Conservation (phyloP, 2,113 vertebrate genomes). For the Hipposideros armiger region DNA sequence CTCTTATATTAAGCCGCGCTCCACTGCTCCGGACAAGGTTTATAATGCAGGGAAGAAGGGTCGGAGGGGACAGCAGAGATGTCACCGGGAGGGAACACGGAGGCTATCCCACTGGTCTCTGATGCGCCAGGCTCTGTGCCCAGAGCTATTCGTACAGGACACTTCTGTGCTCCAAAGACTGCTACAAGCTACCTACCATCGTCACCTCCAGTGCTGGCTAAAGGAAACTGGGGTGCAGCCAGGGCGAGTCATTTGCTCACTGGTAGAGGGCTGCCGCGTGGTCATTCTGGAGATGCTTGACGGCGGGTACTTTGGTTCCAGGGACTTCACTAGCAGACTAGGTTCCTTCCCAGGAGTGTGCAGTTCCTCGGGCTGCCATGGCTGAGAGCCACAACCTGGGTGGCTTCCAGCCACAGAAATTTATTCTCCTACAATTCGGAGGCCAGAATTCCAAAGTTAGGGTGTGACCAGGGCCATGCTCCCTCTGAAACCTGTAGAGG, state of each 20-base stretch:
- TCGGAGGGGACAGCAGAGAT: neutral
- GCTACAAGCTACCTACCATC: accelerated
- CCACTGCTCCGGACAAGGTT: too few relatives aligned
- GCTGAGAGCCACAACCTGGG: too few relatives aligned
- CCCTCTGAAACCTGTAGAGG: neutral
- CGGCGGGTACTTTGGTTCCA: too few relatives aligned
- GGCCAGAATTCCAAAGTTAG: neutral
- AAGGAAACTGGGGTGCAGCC: neutral
- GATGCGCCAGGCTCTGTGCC: accelerated
- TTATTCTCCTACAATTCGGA: neutral
- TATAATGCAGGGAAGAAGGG: too few relatives aligned
- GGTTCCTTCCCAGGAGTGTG: too few relatives aligned
- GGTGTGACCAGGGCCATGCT: accelerated
- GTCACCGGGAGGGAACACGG: neutral
- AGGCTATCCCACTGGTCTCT: neutral
- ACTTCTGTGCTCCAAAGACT: too few relatives aligned
- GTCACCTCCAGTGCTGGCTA: accelerated
- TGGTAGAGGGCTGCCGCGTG: too few relatives aligned
- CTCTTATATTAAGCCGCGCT: neutral
- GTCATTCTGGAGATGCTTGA: too few relatives aligned
- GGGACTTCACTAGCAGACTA: too few relatives aligned
- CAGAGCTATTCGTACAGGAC: too few relatives aligned
- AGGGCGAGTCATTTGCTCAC: accelerated
- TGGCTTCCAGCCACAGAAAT: too few relatives aligned
- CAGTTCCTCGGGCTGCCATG: neutral